phyloP scores from a whole-genome alignment of 2,888 invertebrate species.

The Drosophila sordidula region DNA sequence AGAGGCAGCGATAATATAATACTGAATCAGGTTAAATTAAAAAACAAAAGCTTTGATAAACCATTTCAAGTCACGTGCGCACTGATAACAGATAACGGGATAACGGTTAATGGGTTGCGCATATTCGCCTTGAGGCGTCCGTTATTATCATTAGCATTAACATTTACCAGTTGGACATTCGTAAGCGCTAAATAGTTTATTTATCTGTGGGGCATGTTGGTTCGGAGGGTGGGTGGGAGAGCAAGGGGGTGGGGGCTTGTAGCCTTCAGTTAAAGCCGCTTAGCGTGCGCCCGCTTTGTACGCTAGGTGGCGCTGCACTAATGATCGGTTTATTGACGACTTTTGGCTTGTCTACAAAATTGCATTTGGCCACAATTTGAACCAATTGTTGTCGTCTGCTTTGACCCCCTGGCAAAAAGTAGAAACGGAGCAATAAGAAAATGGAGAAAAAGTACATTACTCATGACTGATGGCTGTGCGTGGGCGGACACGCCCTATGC shows the following conservation, averaged over 20 bases:
- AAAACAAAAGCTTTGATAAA: not conserved
- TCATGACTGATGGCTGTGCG: constrained; percentile 23
- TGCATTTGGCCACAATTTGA: constrained; percentile 61
- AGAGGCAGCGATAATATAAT: constrained; percentile 28
- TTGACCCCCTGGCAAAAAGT: constrained; percentile 3
- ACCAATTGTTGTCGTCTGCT: constrained; percentile 23
- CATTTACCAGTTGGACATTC: constrained; percentile 11
- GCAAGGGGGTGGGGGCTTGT: not conserved
- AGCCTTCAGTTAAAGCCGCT: constrained; percentile 62
- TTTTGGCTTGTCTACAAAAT: constrained; percentile 45
- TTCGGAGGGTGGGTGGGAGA: not conserved
- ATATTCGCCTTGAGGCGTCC: constrained; percentile 16
- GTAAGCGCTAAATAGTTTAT: constrained; percentile 33
- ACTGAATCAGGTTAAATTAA: constrained; percentile 36
- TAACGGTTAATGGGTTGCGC: constrained; percentile 1
- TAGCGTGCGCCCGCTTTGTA: constrained; percentile 47
- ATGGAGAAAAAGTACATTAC: constrained; percentile 23
- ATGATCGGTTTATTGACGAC: constrained; percentile 49
- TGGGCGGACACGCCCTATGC: constrained; percentile 36
- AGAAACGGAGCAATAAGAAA: not conserved
- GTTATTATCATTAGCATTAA: constrained; percentile 15
- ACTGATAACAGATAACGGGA: constrained; percentile 3
- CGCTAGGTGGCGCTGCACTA: constrained; percentile 27
- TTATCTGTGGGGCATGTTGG: not conserved
- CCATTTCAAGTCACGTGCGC: constrained; percentile 27